Percentiles rank a stretch among this genome's conserved stretches.
These are phyloP conservation scores for Cirrhinus molitorella DNA, from an alignment of 2,797 vertebrate species.

Conservation along the genomic window DNA sequence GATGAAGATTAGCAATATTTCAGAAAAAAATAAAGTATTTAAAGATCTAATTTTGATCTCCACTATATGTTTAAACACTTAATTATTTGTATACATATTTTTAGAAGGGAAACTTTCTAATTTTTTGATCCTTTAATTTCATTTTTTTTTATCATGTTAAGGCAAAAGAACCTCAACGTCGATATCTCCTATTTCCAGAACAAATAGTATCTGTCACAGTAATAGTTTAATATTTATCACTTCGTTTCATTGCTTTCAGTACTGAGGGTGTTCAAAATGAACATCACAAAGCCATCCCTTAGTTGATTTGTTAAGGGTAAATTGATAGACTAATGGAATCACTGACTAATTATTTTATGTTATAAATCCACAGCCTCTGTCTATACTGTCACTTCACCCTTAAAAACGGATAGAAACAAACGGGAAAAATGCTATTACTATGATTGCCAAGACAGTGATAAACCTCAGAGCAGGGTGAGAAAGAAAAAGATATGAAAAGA, in stretches of 20 bases:
- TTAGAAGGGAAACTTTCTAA: too few relatives aligned
- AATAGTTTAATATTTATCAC: not conserved
- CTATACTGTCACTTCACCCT: not conserved
- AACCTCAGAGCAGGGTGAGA: constrained; percentile 14
- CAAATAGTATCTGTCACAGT: not conserved
- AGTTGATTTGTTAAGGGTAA: not conserved
- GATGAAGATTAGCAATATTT: too few relatives aligned
- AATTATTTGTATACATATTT: too few relatives aligned
- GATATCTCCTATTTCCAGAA: not conserved
- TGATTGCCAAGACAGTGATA: constrained; percentile 8
- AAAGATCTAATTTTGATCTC: too few relatives aligned
- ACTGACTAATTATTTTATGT: not conserved
- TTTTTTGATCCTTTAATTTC: too few relatives aligned
- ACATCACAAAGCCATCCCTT: not conserved
- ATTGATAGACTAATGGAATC: constrained; percentile 7
- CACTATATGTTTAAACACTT: too few relatives aligned
- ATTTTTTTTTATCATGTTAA: not conserved
- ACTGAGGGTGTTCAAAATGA: not conserved
- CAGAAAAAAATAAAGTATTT: too few relatives aligned
- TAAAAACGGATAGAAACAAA: not conserved
- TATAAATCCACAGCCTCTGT: constrained; percentile 3
- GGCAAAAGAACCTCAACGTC: not conserved
- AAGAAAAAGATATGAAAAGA: constrained; percentile 38
- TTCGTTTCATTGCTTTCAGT: not conserved
- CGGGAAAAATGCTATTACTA: not conserved